Evolutionary conservation across 2,888 invertebrate genomes (phyloP).

Genomic region (Spisula solida): DNA sequence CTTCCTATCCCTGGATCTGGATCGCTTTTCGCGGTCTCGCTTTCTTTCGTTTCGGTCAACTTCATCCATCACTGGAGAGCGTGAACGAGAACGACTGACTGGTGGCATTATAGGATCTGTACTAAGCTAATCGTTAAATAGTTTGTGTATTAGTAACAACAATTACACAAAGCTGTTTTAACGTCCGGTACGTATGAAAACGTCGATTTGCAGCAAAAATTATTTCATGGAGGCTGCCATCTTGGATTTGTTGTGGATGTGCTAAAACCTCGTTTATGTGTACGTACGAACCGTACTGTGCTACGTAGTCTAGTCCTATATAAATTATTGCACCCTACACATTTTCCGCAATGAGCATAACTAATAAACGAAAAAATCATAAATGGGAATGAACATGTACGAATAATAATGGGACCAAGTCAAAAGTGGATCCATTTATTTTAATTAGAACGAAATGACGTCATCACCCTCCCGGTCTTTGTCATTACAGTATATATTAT

Average conservation of each 20-base stretch:
- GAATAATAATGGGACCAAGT: too few relatives aligned
- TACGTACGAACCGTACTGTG: too few relatives aligned
- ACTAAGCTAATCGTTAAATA: neutral
- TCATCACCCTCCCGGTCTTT: too few relatives aligned
- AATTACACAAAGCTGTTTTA: neutral
- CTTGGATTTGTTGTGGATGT: constrained; percentile 35
- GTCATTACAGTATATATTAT: too few relatives aligned
- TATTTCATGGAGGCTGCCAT: constrained; percentile 43
- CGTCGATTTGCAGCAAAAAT: constrained; percentile 2
- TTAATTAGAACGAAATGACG: too few relatives aligned
- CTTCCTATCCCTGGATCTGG: constrained; percentile 74
- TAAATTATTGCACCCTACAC: too few relatives aligned
- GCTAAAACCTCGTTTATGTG: too few relatives aligned
- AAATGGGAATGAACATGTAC: too few relatives aligned
- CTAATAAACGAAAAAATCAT: too few relatives aligned
- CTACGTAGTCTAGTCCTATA: too few relatives aligned
- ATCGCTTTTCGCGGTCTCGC: constrained; percentile 65
- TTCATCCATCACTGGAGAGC: constrained; percentile 51
- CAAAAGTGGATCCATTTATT: too few relatives aligned
- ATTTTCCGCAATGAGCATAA: too few relatives aligned
- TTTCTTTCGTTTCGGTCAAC: constrained; percentile 52
- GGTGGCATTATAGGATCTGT: constrained; percentile 48
- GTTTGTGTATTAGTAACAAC: neutral
- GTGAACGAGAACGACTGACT: constrained; percentile 60
- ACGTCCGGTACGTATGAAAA: constrained; percentile 6